phyloP scores from a whole-genome alignment of 2,113 vertebrate genomes.

The Nicator chloris region DNA sequence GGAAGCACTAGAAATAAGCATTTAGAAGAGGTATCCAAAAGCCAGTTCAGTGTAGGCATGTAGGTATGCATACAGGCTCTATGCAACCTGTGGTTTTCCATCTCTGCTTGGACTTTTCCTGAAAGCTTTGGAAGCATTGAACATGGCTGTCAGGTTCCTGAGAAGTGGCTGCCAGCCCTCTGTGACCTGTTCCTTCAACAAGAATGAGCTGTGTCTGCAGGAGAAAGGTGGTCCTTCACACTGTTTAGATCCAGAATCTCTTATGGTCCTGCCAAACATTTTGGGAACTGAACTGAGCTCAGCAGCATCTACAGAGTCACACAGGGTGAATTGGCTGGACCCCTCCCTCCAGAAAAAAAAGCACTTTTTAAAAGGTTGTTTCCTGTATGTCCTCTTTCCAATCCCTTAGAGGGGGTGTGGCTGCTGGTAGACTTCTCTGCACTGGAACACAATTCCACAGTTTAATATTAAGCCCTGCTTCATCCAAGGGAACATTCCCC shows the following conservation, averaged over 20 bases:
- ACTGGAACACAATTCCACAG: neutral
- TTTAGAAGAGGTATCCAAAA: neutral
- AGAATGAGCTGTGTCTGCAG: neutral
- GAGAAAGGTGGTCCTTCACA: neutral
- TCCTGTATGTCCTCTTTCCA: neutral
- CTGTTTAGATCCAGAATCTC: neutral
- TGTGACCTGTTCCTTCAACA: neutral
- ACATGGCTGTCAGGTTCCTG: neutral
- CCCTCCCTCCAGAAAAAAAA: neutral
- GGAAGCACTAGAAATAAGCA: neutral
- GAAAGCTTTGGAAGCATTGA: neutral
- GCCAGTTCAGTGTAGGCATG: neutral
- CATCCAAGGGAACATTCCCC: neutral
- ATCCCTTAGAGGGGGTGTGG: neutral
- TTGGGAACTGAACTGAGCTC: neutral
- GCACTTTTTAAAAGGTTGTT: neutral
- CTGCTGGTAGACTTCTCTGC: neutral
- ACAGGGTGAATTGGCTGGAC: neutral
- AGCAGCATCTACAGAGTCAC: fast-evolving
- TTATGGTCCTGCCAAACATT: neutral
- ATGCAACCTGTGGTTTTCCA: neutral
- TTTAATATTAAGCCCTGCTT: neutral
- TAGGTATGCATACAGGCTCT: neutral
- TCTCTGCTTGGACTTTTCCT: neutral
- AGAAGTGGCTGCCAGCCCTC: neutral